Evolutionary conservation across 2,888 invertebrate genomes (phyloP).

Genomic region (Pristionchus mayeri): DNA sequence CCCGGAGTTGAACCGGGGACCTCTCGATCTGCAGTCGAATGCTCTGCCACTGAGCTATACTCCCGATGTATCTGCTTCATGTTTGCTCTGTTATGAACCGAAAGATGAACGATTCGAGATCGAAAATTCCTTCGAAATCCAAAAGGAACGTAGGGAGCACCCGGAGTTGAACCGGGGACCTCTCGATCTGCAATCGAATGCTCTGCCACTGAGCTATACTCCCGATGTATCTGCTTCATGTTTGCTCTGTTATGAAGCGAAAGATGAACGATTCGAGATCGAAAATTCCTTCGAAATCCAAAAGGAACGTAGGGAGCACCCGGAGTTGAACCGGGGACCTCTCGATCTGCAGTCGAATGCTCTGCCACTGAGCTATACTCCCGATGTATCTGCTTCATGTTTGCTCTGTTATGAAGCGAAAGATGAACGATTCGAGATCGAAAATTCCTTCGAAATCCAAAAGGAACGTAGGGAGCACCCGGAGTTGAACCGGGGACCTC

Average conservation of each 20-base stretch:
- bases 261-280: no score
- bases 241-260: no score
- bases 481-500: conserved; percentile 71
- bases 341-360: conserved; percentile 72
- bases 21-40: conserved; percentile 72
- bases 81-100: no score
- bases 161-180: conserved; percentile 70
- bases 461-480: conserved; percentile 61
- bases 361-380: conserved; percentile 71
- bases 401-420: no score
- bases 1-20: conserved; percentile 69
- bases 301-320: conserved; percentile 61
- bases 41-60: conserved; percentile 72
- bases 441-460: no score
- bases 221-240: no score
- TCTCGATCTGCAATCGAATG: conserved; percentile 72
- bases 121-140: no score
- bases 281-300: no score
- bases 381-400: no score
- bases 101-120: no score
- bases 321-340: conserved; percentile 71
- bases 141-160: conserved; percentile 61
- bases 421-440: no score
- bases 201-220: conserved; percentile 71
- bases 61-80: no score